phyloP scores from a whole-genome alignment of 2,888 invertebrate genomes.

The Catocala fraxini region DNA sequence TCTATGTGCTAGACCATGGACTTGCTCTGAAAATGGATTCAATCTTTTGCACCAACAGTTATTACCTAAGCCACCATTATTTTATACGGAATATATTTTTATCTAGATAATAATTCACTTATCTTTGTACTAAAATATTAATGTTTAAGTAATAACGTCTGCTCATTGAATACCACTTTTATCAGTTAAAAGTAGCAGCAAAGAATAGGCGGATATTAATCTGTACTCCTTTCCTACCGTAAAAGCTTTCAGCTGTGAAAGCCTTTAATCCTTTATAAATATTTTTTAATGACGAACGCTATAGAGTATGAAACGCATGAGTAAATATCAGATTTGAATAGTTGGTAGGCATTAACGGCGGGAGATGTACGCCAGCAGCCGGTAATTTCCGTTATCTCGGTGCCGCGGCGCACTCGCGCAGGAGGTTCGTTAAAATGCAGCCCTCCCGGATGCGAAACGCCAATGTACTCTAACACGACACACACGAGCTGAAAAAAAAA shows the following conservation, averaged over 20 bases:
- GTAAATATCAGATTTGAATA: constrained; percentile 27
- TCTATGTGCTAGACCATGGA: too few species aligned
- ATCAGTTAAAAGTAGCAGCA: too few species aligned
- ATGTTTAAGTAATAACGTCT: too few species aligned
- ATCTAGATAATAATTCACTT: too few species aligned
- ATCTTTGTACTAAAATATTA: too few species aligned
- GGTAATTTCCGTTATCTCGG: constrained; percentile 78
- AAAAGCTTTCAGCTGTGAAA: background rate
- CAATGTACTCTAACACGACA: constrained; percentile 70
- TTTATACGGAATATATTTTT: too few species aligned
- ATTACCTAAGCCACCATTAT: too few species aligned
- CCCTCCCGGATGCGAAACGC: constrained; percentile 72
- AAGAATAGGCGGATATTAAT: too few species aligned
- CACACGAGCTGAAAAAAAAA: constrained; percentile 62
- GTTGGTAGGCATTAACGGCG: constrained; percentile 53
- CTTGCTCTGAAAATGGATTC: too few species aligned
- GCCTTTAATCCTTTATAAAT: background rate
- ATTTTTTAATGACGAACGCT: background rate
- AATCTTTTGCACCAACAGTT: too few species aligned
- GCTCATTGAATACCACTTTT: too few species aligned
- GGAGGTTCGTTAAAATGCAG: constrained; percentile 76
- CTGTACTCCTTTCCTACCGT: too few species aligned
- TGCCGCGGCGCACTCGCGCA: constrained; percentile 53
- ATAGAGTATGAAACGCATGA: background rate
- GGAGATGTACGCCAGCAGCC: constrained; percentile 59